These are phyloP conservation scores for Coregonus clupeaformis DNA, from an alignment of 2,113 vertebrate genomes.

Conservation along the genomic window DNA sequence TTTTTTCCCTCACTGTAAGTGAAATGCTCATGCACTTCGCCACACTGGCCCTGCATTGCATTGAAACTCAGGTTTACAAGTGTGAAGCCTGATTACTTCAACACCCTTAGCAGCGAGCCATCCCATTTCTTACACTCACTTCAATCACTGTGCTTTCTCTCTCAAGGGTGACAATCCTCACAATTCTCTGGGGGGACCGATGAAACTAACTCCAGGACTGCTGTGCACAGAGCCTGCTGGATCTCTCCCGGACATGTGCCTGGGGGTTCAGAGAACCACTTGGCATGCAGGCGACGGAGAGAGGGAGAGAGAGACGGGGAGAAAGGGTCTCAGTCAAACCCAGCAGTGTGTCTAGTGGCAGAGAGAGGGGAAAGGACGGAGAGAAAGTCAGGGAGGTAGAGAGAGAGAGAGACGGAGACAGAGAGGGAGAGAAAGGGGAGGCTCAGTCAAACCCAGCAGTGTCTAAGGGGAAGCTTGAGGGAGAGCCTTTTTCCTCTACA, in stretches of 20 bases:
- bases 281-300: conserved; percentile 55
- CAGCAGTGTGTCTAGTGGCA: background rate
- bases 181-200: conserved; percentile 30
- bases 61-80: conserved; percentile 42
- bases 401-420: too few species aligned
- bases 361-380: background rate
- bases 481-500: background rate
- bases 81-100: conserved; percentile 43
- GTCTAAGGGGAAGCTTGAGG: background rate
- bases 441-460: conserved; percentile 3
- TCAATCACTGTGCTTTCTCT: conserved; percentile 64
- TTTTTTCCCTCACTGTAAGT: too few species aligned
- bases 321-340: background rate
- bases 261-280: conserved; percentile 35
- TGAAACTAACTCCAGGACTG: conserved; percentile 34
- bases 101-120: conserved; percentile 35
- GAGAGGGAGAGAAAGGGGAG: background rate
- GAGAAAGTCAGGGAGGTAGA: background rate
- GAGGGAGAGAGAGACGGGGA: conserved; percentile 25
- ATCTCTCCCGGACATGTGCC: conserved; percentile 35
- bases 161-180: conserved; percentile 43
- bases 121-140: conserved; percentile 48
- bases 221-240: conserved; percentile 23
- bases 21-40: too few species aligned
- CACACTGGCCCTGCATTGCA: conserved; percentile 10